Evolutionary conservation across 2,888 invertebrate genomes (phyloP).

Genomic region (Carpatolechia fugitivella): DNA sequence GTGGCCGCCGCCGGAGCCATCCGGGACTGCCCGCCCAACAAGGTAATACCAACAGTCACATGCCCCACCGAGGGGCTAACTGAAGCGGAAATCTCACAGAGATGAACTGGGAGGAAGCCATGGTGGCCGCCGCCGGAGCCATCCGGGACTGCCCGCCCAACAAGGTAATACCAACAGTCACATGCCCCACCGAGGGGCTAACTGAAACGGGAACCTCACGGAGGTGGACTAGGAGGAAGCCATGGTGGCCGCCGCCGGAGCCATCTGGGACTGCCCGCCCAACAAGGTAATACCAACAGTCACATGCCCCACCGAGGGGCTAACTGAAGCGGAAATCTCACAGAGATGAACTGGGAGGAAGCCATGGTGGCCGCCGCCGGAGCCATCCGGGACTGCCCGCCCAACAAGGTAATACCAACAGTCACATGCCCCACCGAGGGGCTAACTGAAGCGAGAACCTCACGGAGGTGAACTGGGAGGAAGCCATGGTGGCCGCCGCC

Average conservation of each 20-base stretch:
- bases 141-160: conserved; percentile 83
- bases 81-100: conserved; percentile 86
- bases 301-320: too few species aligned
- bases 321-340: conserved; percentile 86
- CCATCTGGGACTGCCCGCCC: conserved; percentile 82
- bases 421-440: too few species aligned
- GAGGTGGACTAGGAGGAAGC: conserved; percentile 98
- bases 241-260: conserved; percentile 85
- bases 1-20: conserved; percentile 85
- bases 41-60: too few species aligned
- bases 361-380: conserved; percentile 89
- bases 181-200: too few species aligned
- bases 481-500: too few species aligned
- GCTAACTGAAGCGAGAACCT: too few species aligned
- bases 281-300: conserved; percentile 77
- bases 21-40: conserved; percentile 82
- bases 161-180: conserved; percentile 71
- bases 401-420: conserved; percentile 81
- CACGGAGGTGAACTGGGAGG: too few species aligned
- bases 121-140: conserved; percentile 86
- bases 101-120: conserved; percentile 97
- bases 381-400: conserved; percentile 82
- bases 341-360: conserved; percentile 96
- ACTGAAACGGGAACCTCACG: conserved; percentile 86
- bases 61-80: too few species aligned